A percentile compares a stretch with the other conserved stretches of the same genome.
Evolutionary conservation across 53 echinoderm and acorn worm genomes (phyloP).

Genomic region (Holothuria leucospilota): DNA sequence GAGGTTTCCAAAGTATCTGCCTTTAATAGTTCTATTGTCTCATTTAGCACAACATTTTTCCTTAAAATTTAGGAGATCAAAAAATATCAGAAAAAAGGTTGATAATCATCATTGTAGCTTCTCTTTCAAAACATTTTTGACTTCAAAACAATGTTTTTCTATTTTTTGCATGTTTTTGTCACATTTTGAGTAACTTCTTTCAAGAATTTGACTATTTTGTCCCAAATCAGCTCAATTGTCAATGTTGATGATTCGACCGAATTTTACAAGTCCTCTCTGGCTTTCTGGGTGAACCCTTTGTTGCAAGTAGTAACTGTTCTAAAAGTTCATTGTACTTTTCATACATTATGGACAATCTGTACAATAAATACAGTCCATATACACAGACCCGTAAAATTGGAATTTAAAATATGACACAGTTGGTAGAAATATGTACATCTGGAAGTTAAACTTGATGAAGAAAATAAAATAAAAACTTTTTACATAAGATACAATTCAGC

Average conservation of each 20-base stretch:
- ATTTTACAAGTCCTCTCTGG: too few relatives aligned
- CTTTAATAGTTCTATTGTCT: neutral
- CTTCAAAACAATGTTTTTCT: neutral
- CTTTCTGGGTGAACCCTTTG: conserved; percentile 4
- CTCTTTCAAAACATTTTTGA: neutral
- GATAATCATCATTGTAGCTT: neutral
- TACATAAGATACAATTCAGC: conserved; percentile 52
- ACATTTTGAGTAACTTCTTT: too few relatives aligned
- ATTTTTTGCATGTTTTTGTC: conserved; percentile 14
- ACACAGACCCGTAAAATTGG: conserved; percentile 57
- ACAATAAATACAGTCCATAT: conserved; percentile 44
- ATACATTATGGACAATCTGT: conserved; percentile 44
- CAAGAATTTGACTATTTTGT: conserved; percentile 32
- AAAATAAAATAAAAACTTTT: conserved; percentile 35
- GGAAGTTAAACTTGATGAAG: conserved; percentile 33
- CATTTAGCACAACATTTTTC: neutral
- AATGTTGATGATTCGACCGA: conserved; percentile 11
- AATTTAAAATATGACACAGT: conserved; percentile 39
- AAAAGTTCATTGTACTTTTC: conserved; percentile 12
- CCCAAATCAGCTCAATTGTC: conserved; percentile 34
- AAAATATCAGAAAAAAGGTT: too few relatives aligned
- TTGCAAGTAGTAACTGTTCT: neutral
- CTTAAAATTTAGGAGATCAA: too few relatives aligned
- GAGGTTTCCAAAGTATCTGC: neutral
- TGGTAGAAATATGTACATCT: conserved; percentile 41